phyloP scores from a whole-genome alignment of 2,113 vertebrate species.

The Micromys minutus region DNA sequence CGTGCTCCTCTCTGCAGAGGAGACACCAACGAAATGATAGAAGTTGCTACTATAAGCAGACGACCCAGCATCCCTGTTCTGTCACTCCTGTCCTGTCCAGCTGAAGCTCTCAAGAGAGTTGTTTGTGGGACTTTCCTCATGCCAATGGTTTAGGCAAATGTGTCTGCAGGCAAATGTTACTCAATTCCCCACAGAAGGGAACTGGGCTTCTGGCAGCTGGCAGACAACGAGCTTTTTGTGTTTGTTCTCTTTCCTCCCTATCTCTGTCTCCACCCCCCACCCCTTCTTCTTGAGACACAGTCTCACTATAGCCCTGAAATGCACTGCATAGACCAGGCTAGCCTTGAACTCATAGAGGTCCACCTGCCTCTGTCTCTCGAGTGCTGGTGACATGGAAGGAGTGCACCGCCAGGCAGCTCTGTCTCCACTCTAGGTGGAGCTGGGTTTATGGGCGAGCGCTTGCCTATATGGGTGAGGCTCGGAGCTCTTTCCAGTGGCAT shows the following conservation, averaged over 20 bases:
- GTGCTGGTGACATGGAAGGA: background rate
- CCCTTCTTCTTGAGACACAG: background rate
- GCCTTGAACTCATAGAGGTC: background rate
- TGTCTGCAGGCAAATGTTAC: background rate
- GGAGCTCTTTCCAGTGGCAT: background rate
- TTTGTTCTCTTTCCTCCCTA: background rate
- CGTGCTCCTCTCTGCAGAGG: background rate
- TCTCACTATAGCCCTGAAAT: background rate
- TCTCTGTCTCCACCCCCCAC: background rate
- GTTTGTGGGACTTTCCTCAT: background rate
- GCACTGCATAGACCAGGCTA: background rate
- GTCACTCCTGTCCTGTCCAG: background rate
- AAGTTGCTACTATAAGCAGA: background rate
- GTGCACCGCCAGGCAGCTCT: background rate
- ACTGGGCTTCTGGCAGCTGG: background rate
- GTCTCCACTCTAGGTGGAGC: background rate
- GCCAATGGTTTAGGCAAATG: background rate
- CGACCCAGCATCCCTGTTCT: background rate
- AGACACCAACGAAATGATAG: background rate
- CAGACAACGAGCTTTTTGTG: background rate
- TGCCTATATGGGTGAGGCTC: background rate
- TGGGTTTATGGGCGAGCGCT: background rate
- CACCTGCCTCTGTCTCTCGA: background rate
- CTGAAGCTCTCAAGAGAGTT: background rate
- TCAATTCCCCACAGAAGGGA: background rate